These are phyloP conservation scores for Tricholaema leucomelas DNA, from an alignment of 2,113 vertebrate genomes.

Conservation along the genomic window DNA sequence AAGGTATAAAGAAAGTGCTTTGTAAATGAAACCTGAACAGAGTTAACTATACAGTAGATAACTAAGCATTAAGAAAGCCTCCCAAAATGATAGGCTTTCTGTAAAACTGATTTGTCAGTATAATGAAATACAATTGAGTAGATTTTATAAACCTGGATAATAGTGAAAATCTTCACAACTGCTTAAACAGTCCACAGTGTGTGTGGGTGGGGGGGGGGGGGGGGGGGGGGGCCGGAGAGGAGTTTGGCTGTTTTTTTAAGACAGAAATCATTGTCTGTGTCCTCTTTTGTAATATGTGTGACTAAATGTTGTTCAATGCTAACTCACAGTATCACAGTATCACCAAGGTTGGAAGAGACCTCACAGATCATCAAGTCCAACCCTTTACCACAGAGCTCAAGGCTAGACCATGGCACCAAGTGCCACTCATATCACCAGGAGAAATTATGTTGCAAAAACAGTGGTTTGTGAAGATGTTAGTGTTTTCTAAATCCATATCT, in stretches of 20 bases:
- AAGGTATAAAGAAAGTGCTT: neutral
- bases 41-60: neutral
- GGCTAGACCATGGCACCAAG: too few species aligned
- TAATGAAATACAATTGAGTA: neutral
- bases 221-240: too few species aligned
- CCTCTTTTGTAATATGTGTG: neutral
- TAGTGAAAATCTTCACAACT: neutral
- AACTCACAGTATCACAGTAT: neutral
- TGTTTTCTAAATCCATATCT: neutral
- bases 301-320: neutral
- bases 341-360: too few species aligned
- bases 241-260: neutral
- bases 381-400: too few species aligned
- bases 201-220: too few species aligned
- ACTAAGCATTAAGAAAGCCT: neutral
- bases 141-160: neutral
- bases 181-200: neutral
- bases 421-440: neutral
- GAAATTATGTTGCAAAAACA: neutral
- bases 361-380: too few species aligned
- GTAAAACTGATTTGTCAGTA: neutral
- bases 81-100: neutral
- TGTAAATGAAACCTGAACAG: neutral
- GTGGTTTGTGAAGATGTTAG: neutral
- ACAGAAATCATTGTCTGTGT: neutral